A percentile compares a stretch with the other conserved stretches of the same genome.
Conservation (phyloP, 2,797 vertebrate genomes). For the Limnodromus scolopaceus region DNA sequence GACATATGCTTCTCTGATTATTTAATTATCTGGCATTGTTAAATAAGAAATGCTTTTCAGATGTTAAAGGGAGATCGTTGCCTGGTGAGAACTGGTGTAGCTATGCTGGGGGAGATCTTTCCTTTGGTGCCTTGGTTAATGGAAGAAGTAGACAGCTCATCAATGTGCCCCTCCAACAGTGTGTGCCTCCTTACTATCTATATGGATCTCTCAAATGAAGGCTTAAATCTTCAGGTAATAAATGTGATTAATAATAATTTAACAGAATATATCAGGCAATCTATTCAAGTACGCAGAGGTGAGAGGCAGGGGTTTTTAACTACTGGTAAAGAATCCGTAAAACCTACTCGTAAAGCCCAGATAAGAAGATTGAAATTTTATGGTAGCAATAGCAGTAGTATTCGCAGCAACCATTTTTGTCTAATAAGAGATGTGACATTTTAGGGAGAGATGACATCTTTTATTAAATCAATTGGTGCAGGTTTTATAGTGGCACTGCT, state of each 20-base stretch:
- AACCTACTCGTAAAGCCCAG: background rate
- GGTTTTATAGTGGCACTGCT: background rate
- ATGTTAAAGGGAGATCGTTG: background rate
- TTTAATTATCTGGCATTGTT: conserved; percentile 41
- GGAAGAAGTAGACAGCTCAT: background rate
- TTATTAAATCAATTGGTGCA: background rate
- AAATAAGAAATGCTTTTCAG: conserved; percentile 36
- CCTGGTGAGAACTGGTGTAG: background rate
- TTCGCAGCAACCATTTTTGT: background rate
- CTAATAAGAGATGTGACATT: background rate
- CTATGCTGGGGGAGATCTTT: background rate
- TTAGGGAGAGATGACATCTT: background rate
- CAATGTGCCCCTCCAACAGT: background rate
- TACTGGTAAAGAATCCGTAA: background rate
- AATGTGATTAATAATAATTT: background rate
- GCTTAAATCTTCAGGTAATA: conserved; percentile 14
- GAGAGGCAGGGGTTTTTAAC: background rate
- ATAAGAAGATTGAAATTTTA: background rate
- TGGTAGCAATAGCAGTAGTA: background rate
- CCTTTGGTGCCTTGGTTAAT: background rate
- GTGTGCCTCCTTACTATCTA: background rate
- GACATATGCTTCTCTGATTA: conserved; percentile 10
- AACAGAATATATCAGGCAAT: background rate
- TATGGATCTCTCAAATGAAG: background rate
- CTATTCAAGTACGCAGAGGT: background rate